Percentiles rank a stretch among this genome's conserved stretches.
Evolutionary conservation across 2,797 vertebrate genomes (phyloP).

Genomic region (Tragopan temminckii): DNA sequence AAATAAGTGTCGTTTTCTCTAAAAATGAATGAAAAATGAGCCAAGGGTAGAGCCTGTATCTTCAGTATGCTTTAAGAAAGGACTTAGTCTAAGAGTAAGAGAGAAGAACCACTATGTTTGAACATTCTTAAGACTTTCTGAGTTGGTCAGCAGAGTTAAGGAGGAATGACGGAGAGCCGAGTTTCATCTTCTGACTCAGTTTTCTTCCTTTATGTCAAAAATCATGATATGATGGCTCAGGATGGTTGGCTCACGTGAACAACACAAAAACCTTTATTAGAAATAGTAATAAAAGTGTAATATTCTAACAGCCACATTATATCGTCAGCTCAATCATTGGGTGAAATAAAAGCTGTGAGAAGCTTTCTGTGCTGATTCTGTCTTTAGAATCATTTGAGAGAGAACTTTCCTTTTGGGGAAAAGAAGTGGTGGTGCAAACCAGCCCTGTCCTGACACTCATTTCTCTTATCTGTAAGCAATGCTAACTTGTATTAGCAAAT

Average conservation of each 20-base stretch:
- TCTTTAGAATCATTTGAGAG: neutral
- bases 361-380: slow-evolving; percentile 8
- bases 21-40: neutral
- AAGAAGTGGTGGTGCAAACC: neutral
- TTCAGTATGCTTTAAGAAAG: neutral
- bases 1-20: neutral
- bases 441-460: no score
- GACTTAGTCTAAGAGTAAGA: neutral
- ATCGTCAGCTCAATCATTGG: neutral
- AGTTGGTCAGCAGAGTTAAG: neutral
- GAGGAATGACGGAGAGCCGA: neutral
- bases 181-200: neutral
- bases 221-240: neutral
- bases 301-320: neutral
- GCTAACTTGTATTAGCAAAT: no score
- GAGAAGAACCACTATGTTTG: neutral
- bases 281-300: neutral
- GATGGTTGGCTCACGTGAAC: neutral
- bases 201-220: neutral
- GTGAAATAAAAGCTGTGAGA: neutral
- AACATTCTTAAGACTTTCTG: neutral
- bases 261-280: neutral
- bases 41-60: neutral
- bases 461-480: no score
- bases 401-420: neutral